phyloP scores from a whole-genome alignment of 1,140 invertebrate species.

The Nautilus pompilius region DNA sequence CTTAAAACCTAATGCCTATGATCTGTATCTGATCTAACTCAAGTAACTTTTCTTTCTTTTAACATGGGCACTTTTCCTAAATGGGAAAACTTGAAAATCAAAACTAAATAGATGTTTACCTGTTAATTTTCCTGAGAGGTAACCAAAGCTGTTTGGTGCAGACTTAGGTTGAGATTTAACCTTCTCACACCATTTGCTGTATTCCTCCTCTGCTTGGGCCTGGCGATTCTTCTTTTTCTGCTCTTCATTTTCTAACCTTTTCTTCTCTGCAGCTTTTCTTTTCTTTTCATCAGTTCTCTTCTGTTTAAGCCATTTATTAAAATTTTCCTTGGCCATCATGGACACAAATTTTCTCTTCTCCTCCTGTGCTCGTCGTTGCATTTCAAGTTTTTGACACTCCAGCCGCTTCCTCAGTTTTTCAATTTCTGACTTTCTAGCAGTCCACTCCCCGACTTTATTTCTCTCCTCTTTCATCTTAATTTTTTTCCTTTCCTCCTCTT shows the following conservation, averaged over 20 bases:
- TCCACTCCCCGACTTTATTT: conserved; percentile 33
- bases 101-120: too few relatives aligned
- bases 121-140: conserved; percentile 36
- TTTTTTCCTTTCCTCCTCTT: conserved; percentile 21
- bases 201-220: conserved; percentile 29
- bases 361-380: conserved; percentile 28
- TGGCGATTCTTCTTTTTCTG: conserved; percentile 21
- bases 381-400: conserved; percentile 26
- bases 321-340: conserved; percentile 31
- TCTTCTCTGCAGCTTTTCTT: conserved; percentile 27
- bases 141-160: conserved; percentile 36
- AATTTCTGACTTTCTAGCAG: conserved; percentile 33
- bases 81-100: too few relatives aligned
- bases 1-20: too few relatives aligned
- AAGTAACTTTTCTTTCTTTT: too few relatives aligned
- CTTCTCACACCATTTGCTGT: conserved; percentile 34
- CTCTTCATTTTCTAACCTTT: conserved; percentile 23
- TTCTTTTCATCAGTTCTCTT: conserved; percentile 31
- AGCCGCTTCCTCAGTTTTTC: conserved; percentile 23
- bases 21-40: too few relatives aligned
- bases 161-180: conserved; percentile 33
- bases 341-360: conserved; percentile 29
- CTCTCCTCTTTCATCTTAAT: conserved; percentile 22
- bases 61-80: too few relatives aligned
- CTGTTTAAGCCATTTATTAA: conserved; percentile 30